Percentiles rank a stretch among this genome's conserved stretches.
Conservation (phyloP, 1,140 invertebrate species). For the Melitaea cinxia region DNA sequence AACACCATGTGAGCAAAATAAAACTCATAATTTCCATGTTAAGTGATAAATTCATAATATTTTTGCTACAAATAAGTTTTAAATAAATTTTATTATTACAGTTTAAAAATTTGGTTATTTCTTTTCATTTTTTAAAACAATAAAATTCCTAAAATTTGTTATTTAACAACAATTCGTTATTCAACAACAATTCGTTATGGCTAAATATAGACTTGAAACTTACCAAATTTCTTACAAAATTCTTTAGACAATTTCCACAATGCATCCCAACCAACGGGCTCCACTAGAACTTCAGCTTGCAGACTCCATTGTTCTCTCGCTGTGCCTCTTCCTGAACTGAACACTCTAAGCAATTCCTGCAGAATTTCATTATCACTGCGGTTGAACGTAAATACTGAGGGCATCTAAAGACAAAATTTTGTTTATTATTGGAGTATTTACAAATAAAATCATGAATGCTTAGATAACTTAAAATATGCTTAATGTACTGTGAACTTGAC, state of each 20-base stretch:
- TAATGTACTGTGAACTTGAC: too few species aligned
- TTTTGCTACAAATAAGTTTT: too few species aligned
- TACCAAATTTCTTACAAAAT: conserved; percentile 75
- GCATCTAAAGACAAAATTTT: conserved; percentile 48
- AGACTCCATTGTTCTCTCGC: conserved; percentile 67
- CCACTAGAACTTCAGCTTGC: conserved; percentile 67
- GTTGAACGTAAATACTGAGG: conserved; percentile 63
- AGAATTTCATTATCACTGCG: conserved; percentile 66
- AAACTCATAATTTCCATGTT: not conserved
- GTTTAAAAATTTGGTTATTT: too few species aligned
- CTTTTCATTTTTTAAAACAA: too few species aligned
- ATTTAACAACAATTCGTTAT: too few species aligned
- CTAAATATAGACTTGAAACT: conserved; percentile 19
- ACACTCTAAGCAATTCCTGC: conserved; percentile 63
- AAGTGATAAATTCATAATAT: not conserved
- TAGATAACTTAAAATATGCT: too few species aligned
- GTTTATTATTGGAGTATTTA: not conserved
- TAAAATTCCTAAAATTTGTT: too few species aligned
- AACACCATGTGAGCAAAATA: not conserved
- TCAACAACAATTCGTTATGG: too few species aligned
- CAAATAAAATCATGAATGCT: too few species aligned
- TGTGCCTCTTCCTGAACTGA: conserved; percentile 58
- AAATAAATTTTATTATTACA: too few species aligned
- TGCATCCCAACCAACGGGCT: conserved; percentile 73
- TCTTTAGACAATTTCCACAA: conserved; percentile 75